Evolutionary conservation across 2,113 vertebrate species (phyloP), one percentile per base, ranked within the genome.

Genomic region (Microtus ochrogaster): DNA sequence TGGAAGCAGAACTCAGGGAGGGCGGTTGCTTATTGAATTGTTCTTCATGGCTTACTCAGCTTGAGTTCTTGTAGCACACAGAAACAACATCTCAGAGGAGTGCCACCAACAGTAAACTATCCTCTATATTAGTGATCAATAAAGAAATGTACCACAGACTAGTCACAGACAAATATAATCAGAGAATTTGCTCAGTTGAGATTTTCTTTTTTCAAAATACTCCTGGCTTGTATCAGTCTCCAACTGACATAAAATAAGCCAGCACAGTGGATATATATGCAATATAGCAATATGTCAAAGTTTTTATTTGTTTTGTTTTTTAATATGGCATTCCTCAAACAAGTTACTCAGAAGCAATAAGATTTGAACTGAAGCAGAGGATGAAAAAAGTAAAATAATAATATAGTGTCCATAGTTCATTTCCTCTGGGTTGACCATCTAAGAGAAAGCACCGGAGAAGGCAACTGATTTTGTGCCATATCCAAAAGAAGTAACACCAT

Each of bases 401-500:
- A 52, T 52, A 52, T 13, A 52, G 2, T 14, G 5, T 65, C 13
- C 61, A 19, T 16, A 11, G 58, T 41, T 26, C 9, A 4, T 58
- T 41, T 47, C 33, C 24, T 47, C 28, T 85, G 77, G 12, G 3
- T 68, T 76, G 63, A 58, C 26, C 66, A 83, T 41, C 3, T 44
- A 41, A 91, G 36, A 81, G 36, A 70, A 89, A 21, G 28, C 26
- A 3, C 65, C 39, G 7, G 7, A 26, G 11, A 19, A 76, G 30
- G 49, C 5, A 0, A 5, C 14, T 47, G 10, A 19, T 28, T 77
- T 55, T 72, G 28, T 66, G 39, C 16, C 0, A 2, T 14, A 1
- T 7, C 5, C 9, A 33, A 89, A 87, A 68, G 9, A 89, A 52
- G 24, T 47, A 44, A 85, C 8, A 49, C 3, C 83, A 28, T 66